Conservation (phyloP, 1,140 invertebrate genomes). For the Augochlora pura region DNA sequence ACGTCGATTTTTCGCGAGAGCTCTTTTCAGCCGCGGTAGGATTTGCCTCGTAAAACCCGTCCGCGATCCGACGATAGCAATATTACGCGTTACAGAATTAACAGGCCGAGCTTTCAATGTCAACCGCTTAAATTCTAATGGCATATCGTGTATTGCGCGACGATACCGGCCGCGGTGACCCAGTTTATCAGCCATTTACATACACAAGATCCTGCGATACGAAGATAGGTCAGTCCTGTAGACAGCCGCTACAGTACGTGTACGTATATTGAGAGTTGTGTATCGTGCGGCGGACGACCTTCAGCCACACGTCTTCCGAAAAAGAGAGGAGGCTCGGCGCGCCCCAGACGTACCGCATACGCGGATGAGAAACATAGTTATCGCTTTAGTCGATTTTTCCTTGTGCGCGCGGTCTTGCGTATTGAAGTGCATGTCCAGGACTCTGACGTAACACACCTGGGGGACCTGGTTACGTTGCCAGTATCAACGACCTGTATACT, state of each 20-base stretch:
- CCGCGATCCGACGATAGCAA: too few relatives aligned
- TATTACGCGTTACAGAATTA: too few relatives aligned
- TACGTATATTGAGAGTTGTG: too few relatives aligned
- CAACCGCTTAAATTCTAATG: too few relatives aligned
- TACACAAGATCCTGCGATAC: background rate
- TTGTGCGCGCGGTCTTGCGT: background rate
- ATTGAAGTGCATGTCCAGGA: constrained; percentile 4
- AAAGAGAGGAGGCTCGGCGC: too few relatives aligned
- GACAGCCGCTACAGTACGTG: too few relatives aligned
- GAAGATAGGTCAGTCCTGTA: constrained; percentile 5
- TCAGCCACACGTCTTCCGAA: background rate
- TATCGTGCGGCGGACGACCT: too few relatives aligned
- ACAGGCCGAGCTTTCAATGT: too few relatives aligned
- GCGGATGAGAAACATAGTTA: background rate
- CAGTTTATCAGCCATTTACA: constrained; percentile 6
- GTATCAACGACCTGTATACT: constrained; percentile 35
- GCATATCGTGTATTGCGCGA: background rate
- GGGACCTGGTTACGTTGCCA: constrained; percentile 31
- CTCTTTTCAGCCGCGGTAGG: too few relatives aligned
- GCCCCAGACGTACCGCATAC: background rate
- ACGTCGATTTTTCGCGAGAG: too few relatives aligned
- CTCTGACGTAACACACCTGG: constrained; percentile 14
- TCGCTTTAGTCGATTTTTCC: constrained; percentile 35
- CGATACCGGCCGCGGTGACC: background rate
- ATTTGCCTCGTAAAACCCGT: too few relatives aligned